phyloP scores from a whole-genome alignment of 2,888 invertebrate genomes.

The Sussaba pulchella region DNA sequence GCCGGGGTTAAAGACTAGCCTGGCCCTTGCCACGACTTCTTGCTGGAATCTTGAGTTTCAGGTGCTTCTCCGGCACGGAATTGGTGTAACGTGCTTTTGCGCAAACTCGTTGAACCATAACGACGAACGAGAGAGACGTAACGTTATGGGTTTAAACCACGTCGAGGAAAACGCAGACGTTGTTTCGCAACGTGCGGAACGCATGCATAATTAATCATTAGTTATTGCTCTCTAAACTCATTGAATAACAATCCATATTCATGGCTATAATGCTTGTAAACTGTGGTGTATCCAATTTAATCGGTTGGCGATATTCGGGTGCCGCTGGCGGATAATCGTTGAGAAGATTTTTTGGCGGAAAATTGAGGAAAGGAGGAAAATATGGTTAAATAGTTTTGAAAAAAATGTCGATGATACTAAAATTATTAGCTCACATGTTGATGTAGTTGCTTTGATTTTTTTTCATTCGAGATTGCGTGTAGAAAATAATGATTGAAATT shows the following conservation, averaged over 20 bases:
- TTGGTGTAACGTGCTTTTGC: constrained; percentile 48
- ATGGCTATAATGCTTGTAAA: constrained; percentile 29
- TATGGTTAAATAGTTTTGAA: too few relatives aligned
- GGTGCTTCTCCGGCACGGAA: constrained; percentile 41
- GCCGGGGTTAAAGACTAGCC: constrained; percentile 41
- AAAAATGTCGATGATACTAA: too few relatives aligned
- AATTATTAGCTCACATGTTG: too few relatives aligned
- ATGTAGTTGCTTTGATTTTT: too few relatives aligned
- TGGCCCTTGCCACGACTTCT: constrained; percentile 36
- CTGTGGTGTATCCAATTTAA: constrained; percentile 3
- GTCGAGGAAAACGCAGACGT: constrained; percentile 22
- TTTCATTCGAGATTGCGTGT: too few relatives aligned
- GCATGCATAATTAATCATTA: constrained; percentile 61
- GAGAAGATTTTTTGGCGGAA: too few relatives aligned
- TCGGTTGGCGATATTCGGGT: background rate
- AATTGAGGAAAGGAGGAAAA: too few relatives aligned
- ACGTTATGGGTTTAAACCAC: constrained; percentile 46
- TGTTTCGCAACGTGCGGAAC: constrained; percentile 17
- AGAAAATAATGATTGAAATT: too few relatives aligned
- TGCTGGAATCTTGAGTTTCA: constrained; percentile 44
- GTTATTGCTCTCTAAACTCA: constrained; percentile 45
- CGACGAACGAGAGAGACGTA: constrained; percentile 29
- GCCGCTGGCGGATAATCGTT: too few relatives aligned
- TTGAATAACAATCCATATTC: constrained; percentile 56
- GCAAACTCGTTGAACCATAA: constrained; percentile 14